These are phyloP conservation scores for Hiodon tergisus DNA, from an alignment of 2,113 vertebrate genomes.

Conservation along the genomic window DNA sequence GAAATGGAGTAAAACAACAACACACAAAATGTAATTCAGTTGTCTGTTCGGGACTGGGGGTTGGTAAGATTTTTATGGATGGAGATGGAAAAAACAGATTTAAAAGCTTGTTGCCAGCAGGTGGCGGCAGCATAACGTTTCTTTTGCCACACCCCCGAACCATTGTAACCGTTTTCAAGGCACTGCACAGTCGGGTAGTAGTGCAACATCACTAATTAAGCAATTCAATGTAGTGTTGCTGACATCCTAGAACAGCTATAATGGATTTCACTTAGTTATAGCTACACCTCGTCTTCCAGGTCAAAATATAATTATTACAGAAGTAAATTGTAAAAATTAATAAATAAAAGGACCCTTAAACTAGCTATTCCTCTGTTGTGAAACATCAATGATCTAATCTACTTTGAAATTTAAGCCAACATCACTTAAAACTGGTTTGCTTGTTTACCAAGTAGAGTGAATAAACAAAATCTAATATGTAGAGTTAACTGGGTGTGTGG, in stretches of 20 bases:
- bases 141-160: conserved; percentile 65
- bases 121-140: conserved; percentile 73
- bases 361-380: too few species aligned
- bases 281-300: too few species aligned
- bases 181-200: conserved; percentile 16
- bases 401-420: too few species aligned
- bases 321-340: too few species aligned
- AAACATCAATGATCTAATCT: too few species aligned
- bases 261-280: too few species aligned
- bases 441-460: too few species aligned
- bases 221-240: not conserved
- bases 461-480: too few species aligned
- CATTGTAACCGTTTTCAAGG: conserved; percentile 42
- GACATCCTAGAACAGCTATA: not conserved
- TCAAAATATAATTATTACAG: too few species aligned
- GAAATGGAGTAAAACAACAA: not conserved
- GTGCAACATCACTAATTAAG: conserved; percentile 1
- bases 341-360: too few species aligned
- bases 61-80: conserved; percentile 50
- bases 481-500: too few species aligned
- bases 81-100: conserved; percentile 52
- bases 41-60: conserved; percentile 24
- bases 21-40: not conserved
- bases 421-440: too few species aligned
- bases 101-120: conserved; percentile 75